Percentiles rank a stretch among this genome's conserved stretches.
phyloP scores from a whole-genome alignment of 2,888 invertebrate genomes.

The Cephus nigrinus region DNA sequence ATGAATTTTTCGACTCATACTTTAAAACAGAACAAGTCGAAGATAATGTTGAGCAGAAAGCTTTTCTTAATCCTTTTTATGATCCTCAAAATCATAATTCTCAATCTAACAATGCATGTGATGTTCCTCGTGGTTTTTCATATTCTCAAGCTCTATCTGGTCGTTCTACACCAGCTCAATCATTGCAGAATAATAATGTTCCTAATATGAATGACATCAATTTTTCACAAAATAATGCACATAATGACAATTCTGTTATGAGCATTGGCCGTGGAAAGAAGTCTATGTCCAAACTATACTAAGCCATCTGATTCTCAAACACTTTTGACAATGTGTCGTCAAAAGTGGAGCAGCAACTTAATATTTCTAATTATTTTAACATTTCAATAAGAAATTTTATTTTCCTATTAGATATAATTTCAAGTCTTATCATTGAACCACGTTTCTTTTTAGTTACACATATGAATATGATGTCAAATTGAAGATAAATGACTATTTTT shows the following conservation, averaged over 20 bases:
- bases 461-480: background rate
- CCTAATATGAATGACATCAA: background rate
- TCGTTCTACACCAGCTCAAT: background rate
- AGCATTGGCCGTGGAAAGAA: background rate
- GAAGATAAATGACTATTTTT: background rate
- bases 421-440: background rate
- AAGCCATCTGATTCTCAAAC: background rate
- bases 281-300: background rate
- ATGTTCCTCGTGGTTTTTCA: background rate
- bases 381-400: background rate
- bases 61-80: background rate
- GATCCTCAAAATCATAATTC: background rate
- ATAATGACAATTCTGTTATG: background rate
- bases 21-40: background rate
- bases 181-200: background rate
- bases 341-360: background rate
- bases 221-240: background rate
- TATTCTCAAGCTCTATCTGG: background rate
- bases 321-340: no score
- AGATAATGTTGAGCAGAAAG: background rate
- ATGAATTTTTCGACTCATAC: background rate
- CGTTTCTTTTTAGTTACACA: background rate
- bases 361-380: background rate
- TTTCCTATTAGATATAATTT: background rate
- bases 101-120: background rate